Percentiles rank a stretch among this genome's conserved stretches.
phyloP scores from a whole-genome alignment of 1,140 invertebrate species.

The Hylaeus anthracinus region DNA sequence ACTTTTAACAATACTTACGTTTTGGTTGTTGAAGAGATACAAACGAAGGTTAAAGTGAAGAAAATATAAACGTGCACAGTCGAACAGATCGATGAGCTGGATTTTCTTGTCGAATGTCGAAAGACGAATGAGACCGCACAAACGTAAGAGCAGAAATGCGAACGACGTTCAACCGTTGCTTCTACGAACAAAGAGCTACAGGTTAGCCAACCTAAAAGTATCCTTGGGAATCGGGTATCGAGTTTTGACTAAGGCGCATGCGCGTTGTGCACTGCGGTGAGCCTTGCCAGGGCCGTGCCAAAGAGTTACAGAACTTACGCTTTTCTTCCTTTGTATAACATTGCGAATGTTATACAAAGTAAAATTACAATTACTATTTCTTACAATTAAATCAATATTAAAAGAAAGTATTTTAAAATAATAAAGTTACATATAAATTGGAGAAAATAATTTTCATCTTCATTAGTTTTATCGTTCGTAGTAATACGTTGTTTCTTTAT shows the following conservation, averaged over 20 bases:
- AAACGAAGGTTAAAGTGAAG: background rate
- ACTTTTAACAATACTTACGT: conserved; percentile 21
- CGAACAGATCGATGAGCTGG: background rate
- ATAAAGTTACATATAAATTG: no score
- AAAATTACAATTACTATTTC: no score
- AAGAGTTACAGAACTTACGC: background rate
- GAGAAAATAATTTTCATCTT: no score
- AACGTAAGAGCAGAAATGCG: conserved; percentile 6
- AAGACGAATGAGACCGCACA: conserved; percentile 1
- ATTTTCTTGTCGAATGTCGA: background rate
- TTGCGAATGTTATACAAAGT: no score
- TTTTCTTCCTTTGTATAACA: no score
- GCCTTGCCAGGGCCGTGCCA: background rate
- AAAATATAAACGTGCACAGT: background rate
- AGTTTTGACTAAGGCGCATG: conserved; percentile 17
- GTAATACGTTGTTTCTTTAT: no score
- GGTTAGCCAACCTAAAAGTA: conserved; percentile 1
- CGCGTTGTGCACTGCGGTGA: background rate
- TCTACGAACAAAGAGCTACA: conserved; percentile 35
- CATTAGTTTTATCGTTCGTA: no score
- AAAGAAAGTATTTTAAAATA: no score
- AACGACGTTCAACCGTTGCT: background rate
- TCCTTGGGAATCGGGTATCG: conserved; percentile 36
- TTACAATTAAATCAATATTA: no score
- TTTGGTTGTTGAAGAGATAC: background rate